Conservation (phyloP, 92 coral and sea anemone genomes). For the Phenganax marumi region DNA sequence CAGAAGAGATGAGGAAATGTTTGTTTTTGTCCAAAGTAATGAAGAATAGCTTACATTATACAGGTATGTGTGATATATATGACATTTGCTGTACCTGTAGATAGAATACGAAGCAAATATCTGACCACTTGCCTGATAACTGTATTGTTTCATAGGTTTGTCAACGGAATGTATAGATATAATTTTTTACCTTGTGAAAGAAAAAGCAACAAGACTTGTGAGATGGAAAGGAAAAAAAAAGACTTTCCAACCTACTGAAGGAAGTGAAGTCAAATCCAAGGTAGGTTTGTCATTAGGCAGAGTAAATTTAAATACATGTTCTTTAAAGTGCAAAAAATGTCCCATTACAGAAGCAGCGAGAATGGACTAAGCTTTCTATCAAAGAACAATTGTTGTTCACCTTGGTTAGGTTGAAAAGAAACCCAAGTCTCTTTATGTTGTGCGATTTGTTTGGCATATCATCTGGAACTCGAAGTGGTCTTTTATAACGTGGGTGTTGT, state of each 20-base stretch:
- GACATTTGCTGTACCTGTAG: too few relatives aligned
- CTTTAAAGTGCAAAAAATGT: not conserved
- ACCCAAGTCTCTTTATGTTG: constrained; percentile 64
- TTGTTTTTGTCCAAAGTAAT: too few relatives aligned
- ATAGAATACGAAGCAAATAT: too few relatives aligned
- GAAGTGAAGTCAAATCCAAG: not conserved
- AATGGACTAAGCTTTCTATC: constrained; percentile 24
- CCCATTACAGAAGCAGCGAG: not conserved
- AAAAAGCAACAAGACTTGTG: not conserved
- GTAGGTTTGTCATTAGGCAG: not conserved
- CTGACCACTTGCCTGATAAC: too few relatives aligned
- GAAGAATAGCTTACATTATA: too few relatives aligned
- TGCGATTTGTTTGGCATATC: constrained; percentile 65
- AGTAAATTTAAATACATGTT: not conserved
- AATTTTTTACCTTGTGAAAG: constrained; percentile 8
- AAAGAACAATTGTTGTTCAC: constrained; percentile 55
- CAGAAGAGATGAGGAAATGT: too few relatives aligned
- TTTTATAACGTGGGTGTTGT: constrained; percentile 60
- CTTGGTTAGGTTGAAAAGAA: constrained; percentile 60
- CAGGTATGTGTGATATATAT: too few relatives aligned
- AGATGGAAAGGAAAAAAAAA: too few relatives aligned
- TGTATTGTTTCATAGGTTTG: constrained; percentile 1
- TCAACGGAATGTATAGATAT: constrained; percentile 15
- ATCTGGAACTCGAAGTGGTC: constrained; percentile 54
- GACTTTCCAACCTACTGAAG: not conserved